phyloP scores from a whole-genome alignment of 37 sponge, comb jelly and placozoan species.

The Ianthella basta region DNA sequence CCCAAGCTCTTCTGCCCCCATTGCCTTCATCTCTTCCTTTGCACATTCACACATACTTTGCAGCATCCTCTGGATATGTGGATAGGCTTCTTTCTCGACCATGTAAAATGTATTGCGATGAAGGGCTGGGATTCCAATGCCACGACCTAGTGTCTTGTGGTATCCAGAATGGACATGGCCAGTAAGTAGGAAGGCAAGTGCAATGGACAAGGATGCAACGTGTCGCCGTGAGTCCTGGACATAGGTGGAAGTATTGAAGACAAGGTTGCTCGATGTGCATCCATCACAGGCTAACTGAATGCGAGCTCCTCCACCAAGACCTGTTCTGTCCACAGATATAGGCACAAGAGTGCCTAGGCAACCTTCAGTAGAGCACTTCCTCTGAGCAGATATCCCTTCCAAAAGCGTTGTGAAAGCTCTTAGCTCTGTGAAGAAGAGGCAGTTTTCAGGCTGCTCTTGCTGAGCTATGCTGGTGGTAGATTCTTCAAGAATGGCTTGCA shows the following conservation, averaged over 20 bases:
- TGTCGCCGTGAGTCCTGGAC: not conserved
- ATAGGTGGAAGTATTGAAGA: not conserved
- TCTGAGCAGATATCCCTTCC: not conserved
- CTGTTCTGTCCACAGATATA: not conserved
- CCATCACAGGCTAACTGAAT: slow-evolving; percentile 37
- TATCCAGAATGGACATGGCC: slow-evolving; percentile 33
- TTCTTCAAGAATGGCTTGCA: not conserved
- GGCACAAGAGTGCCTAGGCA: slow-evolving; percentile 33
- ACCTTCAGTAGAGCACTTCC: slow-evolving; percentile 16
- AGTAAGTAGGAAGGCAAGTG: slow-evolving; percentile 45
- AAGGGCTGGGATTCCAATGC: not conserved
- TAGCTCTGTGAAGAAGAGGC: not conserved
- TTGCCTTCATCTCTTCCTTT: slow-evolving; percentile 44
- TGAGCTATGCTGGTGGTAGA: not conserved
- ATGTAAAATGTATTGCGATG: not conserved
- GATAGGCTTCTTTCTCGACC: slow-evolving; percentile 1
- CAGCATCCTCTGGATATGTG: slow-evolving; percentile 18
- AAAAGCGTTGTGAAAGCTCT: not conserved
- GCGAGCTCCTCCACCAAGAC: slow-evolving; percentile 27
- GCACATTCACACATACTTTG: slow-evolving; percentile 31
- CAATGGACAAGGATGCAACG: not conserved
- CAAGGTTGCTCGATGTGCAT: slow-evolving; percentile 1
- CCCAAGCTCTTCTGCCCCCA: slow-evolving; percentile 1
- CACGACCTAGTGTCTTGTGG: not conserved
- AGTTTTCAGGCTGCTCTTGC: not conserved